These are phyloP conservation scores for Neoarius graeffei DNA, from an alignment of 2,113 vertebrate species.

Conservation along the genomic window DNA sequence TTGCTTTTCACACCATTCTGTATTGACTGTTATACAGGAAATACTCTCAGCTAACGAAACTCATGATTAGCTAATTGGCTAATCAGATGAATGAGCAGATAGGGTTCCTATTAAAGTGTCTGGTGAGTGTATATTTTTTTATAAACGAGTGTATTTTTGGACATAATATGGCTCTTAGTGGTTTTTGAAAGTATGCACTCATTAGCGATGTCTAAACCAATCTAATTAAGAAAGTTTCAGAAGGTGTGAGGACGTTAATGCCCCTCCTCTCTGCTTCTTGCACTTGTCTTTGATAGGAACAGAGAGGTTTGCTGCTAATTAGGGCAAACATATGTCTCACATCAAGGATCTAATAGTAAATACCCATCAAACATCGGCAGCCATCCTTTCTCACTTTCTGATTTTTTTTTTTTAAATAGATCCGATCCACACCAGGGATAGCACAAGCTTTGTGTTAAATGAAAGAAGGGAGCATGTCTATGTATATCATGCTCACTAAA, in stretches of 20 bases:
- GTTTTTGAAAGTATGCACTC: background rate
- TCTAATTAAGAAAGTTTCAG: slow-evolving; percentile 48
- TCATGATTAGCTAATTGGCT: background rate
- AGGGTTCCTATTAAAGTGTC: background rate
- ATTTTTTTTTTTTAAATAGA: background rate
- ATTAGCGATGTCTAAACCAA: background rate
- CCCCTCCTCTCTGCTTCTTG: slow-evolving; percentile 25
- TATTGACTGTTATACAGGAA: background rate
- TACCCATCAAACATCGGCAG: slow-evolving; percentile 16
- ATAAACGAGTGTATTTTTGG: background rate
- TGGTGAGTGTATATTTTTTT: background rate
- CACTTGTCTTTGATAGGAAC: slow-evolving; percentile 16
- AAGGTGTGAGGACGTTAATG: slow-evolving; percentile 37
- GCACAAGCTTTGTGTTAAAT: slow-evolving; percentile 1
- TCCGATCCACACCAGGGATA: background rate
- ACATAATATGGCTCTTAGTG: background rate
- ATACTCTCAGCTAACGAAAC: background rate
- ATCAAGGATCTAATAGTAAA: slow-evolving; percentile 19
- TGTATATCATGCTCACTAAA: background rate
- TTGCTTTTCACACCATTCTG: background rate
- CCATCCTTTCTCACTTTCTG: background rate
- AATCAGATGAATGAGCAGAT: background rate
- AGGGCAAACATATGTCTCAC: slow-evolving; percentile 26
- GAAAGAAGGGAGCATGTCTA: background rate
- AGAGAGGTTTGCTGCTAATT: slow-evolving; percentile 43